These are phyloP conservation scores for Acrobasis repandana DNA, from an alignment of 2,888 invertebrate species.

Conservation along the genomic window DNA sequence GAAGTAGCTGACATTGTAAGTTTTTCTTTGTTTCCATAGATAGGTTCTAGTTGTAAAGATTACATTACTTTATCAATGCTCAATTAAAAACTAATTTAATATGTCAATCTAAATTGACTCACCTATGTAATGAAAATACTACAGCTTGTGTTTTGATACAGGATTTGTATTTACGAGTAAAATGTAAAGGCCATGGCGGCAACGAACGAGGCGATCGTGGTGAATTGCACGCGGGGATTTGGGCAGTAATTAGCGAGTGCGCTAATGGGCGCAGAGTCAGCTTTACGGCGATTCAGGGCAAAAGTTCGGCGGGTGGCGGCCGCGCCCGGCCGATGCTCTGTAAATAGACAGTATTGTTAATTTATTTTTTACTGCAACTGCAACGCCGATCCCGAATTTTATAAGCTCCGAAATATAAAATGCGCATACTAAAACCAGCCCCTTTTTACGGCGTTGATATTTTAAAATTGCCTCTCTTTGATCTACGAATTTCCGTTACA, in stretches of 20 bases:
- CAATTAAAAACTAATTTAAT: not conserved
- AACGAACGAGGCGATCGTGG: conserved; percentile 16
- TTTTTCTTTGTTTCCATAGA: too few species aligned
- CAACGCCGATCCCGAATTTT: conserved; percentile 16
- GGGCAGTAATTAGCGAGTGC: conserved; percentile 57
- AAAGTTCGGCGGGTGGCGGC: conserved; percentile 36
- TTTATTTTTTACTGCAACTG: conserved; percentile 30
- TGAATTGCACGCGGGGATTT: conserved; percentile 42
- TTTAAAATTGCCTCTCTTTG: conserved; percentile 14
- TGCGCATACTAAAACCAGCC: conserved; percentile 9
- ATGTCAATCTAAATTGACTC: too few species aligned
- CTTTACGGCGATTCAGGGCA: conserved; percentile 44
- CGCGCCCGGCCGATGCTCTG: conserved; percentile 35
- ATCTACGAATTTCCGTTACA: conserved; percentile 13
- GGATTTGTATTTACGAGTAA: conserved; percentile 18
- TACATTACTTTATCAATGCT: not conserved
- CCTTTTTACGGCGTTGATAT: conserved; percentile 12
- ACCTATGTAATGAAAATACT: not conserved
- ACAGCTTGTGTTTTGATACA: not conserved
- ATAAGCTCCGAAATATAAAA: conserved; percentile 9
- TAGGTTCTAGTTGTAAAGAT: too few species aligned
- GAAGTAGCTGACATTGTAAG: too few species aligned
- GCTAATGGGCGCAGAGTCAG: conserved; percentile 61
- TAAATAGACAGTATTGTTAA: conserved; percentile 43
- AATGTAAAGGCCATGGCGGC: not conserved